Conservation (phyloP, 1,140 invertebrate genomes). For the Rhopalosiphum maidis region DNA sequence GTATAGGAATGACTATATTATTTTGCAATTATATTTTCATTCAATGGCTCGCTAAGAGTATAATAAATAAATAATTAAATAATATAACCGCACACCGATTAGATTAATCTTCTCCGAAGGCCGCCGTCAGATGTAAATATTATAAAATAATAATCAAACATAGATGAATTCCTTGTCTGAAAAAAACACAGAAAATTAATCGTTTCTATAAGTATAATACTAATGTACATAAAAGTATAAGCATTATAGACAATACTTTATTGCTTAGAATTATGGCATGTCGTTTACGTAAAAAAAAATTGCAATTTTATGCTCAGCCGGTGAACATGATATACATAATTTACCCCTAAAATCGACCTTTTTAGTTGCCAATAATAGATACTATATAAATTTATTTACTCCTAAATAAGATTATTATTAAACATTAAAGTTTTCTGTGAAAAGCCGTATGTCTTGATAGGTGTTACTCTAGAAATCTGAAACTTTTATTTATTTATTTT, state of each 20-base stretch:
- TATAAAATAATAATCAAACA: not conserved
- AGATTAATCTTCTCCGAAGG: not conserved
- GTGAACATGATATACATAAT: not conserved
- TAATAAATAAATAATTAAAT: no score
- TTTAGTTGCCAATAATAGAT: not conserved
- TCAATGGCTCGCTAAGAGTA: not conserved
- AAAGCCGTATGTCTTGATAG: not conserved
- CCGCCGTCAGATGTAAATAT: not conserved
- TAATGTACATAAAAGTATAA: not conserved
- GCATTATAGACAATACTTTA: not conserved
- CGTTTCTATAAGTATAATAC: not conserved
- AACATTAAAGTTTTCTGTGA: not conserved
- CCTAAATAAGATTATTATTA: not conserved
- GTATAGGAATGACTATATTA: not conserved
- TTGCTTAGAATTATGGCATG: no score
- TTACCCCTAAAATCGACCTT: not conserved
- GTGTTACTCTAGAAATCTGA: not conserved
- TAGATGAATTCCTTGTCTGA: not conserved
- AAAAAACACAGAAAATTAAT: not conserved
- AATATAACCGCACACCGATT: not conserved
- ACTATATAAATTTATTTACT: not conserved
- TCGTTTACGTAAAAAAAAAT: not conserved
- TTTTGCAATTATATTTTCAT: constrained; percentile 20
- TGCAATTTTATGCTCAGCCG: not conserved
- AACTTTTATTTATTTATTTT: not conserved